phyloP scores from a whole-genome alignment of 2,797 vertebrate genomes.

The Paramormyrops hopkinsi region DNA sequence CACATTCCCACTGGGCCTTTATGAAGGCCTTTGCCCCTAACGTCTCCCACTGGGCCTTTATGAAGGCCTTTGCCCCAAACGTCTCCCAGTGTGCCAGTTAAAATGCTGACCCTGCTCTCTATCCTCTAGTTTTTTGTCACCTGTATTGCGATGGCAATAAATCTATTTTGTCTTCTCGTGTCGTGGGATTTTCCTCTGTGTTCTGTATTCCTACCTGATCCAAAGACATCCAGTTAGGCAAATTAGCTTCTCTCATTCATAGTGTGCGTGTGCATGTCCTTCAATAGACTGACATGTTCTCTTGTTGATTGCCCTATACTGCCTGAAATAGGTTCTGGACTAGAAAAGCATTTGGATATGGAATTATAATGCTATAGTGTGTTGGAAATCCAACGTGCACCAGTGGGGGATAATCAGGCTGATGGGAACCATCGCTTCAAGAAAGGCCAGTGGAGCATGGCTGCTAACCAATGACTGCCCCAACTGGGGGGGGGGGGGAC shows the following conservation, averaged over 20 bases:
- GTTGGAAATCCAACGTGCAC: background rate
- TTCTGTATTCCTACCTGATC: background rate
- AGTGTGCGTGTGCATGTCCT: background rate
- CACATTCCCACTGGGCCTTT: background rate
- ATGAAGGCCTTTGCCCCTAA: no score
- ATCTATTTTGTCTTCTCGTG: background rate
- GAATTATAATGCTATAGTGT: background rate
- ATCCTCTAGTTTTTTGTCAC: background rate
- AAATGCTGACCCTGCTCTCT: background rate
- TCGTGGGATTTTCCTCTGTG: background rate
- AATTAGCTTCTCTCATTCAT: background rate
- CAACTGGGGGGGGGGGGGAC: background rate
- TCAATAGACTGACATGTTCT: background rate
- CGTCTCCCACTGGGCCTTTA: no score
- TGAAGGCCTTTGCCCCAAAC: background rate
- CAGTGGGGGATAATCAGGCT: background rate
- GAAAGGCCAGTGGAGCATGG: background rate
- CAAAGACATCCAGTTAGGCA: background rate
- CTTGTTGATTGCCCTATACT: background rate
- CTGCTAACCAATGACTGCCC: background rate
- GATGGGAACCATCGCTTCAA: background rate
- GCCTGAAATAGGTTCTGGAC: background rate
- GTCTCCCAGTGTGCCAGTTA: background rate
- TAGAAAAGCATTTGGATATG: background rate
- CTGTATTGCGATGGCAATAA: background rate